A percentile compares a stretch with the other conserved stretches of the same genome.
Evolutionary conservation across 1,140 invertebrate species (phyloP).

Genomic region (Eumeta japonica): DNA sequence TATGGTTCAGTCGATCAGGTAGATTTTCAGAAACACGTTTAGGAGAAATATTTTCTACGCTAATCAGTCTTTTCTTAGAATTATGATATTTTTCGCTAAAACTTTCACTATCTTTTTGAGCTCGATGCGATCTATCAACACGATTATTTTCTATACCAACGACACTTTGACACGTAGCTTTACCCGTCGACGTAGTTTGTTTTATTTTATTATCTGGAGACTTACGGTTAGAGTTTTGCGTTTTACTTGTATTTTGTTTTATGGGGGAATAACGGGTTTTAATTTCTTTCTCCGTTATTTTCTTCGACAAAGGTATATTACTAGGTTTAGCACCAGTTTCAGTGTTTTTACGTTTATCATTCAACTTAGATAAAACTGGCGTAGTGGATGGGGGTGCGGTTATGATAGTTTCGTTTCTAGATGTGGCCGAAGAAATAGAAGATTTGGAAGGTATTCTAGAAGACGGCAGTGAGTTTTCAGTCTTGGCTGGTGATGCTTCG

Average conservation of each 20-base stretch:
- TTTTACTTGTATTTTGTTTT: not conserved
- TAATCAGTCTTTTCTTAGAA: constrained; percentile 58
- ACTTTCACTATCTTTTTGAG: constrained; percentile 51
- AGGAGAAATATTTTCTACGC: constrained; percentile 51
- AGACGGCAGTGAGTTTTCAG: constrained; percentile 45
- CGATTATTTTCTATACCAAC: constrained; percentile 41
- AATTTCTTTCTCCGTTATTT: constrained; percentile 28
- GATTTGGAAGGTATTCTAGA: constrained; percentile 45
- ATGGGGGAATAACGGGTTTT: constrained; percentile 10
- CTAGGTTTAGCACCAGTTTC: constrained; percentile 39
- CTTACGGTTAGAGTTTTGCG: not conserved
- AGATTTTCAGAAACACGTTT: too few species aligned
- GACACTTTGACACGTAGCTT: constrained; percentile 40
- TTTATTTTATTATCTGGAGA: not conserved
- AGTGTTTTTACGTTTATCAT: constrained; percentile 34
- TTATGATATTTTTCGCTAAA: constrained; percentile 52
- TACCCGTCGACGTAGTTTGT: constrained; percentile 16
- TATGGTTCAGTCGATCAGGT: too few species aligned
- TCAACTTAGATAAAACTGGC: constrained; percentile 19
- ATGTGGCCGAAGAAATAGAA: constrained; percentile 15
- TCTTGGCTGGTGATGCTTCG: constrained; percentile 37
- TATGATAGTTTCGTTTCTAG: constrained; percentile 10
- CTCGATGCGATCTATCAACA: constrained; percentile 42
- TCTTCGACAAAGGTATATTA: constrained; percentile 45
- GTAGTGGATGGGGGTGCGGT: constrained; percentile 20